A percentile compares a stretch with the other conserved stretches of the same genome.
Evolutionary conservation across 2,797 vertebrate genomes (phyloP).

Genomic region (Zalophus californianus): DNA sequence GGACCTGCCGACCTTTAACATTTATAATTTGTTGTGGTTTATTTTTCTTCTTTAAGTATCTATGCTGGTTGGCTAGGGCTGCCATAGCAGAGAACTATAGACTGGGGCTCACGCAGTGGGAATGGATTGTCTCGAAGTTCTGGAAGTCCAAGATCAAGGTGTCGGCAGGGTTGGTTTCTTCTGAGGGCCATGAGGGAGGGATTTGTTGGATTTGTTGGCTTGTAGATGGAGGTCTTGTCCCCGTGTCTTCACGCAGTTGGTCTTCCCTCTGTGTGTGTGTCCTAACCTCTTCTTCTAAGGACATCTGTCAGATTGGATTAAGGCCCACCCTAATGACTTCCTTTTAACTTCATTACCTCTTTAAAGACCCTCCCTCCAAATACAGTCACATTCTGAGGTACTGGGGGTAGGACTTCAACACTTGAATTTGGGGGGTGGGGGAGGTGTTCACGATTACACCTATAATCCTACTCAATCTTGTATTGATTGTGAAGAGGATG

Average conservation of each 20-base stretch:
- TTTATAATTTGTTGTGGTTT: not conserved
- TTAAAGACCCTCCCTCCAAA: not conserved
- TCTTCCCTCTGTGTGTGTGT: not conserved
- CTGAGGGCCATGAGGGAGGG: not conserved
- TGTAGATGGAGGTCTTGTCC: not conserved
- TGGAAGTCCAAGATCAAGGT: not conserved
- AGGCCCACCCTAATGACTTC: not conserved
- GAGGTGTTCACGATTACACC: not conserved
- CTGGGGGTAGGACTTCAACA: not conserved
- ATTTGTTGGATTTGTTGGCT: not conserved
- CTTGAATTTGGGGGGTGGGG: not conserved
- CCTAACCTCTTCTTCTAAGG: not conserved
- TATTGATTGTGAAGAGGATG: not conserved
- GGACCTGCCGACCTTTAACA: not conserved
- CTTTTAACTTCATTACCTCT: not conserved
- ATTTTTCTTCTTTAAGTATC: not conserved
- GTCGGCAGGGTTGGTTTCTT: not conserved
- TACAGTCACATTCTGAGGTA: not conserved
- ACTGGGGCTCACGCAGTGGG: not conserved
- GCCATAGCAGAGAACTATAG: not conserved
- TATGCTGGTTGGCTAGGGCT: not conserved
- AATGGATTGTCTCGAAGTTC: fast-evolving
- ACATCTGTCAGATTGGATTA: not conserved
- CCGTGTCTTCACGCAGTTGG: fast-evolving
- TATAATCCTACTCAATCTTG: not conserved